Evolutionary conservation across 2,113 vertebrate species (phyloP).

Genomic region (Cyprinus carpio): DNA sequence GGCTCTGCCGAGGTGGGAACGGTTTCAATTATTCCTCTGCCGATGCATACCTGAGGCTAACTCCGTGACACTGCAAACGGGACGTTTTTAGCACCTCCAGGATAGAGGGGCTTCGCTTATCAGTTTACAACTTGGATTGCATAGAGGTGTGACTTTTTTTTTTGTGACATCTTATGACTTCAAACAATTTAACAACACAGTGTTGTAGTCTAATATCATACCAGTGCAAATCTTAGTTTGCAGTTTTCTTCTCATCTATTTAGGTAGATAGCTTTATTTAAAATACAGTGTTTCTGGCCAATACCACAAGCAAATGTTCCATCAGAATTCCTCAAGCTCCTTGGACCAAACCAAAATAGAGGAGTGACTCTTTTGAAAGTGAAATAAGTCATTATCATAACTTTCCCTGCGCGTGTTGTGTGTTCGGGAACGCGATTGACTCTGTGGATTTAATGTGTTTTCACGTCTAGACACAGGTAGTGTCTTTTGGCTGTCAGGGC

Average conservation of each 20-base stretch:
- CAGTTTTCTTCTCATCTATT: background rate
- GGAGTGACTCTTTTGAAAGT: constrained; percentile 55
- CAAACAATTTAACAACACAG: background rate
- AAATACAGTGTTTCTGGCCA: constrained; percentile 29
- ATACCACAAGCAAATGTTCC: constrained; percentile 36
- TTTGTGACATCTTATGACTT: background rate
- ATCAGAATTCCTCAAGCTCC: constrained; percentile 28
- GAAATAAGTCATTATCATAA: constrained; percentile 55
- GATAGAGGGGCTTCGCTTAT: background rate
- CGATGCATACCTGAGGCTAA: constrained; percentile 51
- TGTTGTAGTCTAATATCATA: background rate
- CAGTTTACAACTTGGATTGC: background rate
- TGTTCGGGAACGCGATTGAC: constrained; percentile 2
- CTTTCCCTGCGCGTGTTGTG: constrained; percentile 42
- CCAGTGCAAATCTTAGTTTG: background rate
- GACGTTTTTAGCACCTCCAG: constrained; percentile 65
- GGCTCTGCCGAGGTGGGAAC: constrained; percentile 67
- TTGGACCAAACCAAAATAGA: constrained; percentile 49
- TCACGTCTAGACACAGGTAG: constrained; percentile 46
- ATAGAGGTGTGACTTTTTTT: background rate
- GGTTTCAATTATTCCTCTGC: constrained; percentile 75
- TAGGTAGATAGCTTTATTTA: constrained; percentile 27
- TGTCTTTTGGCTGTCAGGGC: constrained; percentile 60
- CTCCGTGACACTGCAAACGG: constrained; percentile 60
- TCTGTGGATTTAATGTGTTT: constrained; percentile 44